Evolutionary conservation across 2,888 invertebrate genomes (phyloP).

Genomic region (Amphipoea lucens): DNA sequence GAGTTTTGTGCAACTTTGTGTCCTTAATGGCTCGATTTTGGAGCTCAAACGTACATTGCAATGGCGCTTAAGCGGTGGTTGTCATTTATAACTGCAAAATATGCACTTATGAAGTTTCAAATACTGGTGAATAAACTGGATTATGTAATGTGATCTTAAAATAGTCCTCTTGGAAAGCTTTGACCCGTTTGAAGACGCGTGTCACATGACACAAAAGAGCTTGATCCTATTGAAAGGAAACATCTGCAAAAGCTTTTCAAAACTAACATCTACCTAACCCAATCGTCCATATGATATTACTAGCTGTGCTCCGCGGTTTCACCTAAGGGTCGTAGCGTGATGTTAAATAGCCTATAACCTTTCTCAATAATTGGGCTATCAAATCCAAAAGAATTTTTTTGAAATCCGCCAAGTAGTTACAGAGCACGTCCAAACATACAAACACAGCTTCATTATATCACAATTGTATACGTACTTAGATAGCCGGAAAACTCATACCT

Average conservation of each 20-base stretch:
- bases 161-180: slow-evolving; percentile 9
- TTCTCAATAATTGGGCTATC: no score
- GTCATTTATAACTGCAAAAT: slow-evolving; percentile 39
- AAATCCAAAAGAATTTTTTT: not conserved
- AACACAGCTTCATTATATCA: not conserved
- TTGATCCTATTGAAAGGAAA: not conserved
- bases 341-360: no score
- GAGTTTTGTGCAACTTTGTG: slow-evolving; percentile 60
- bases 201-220: not conserved
- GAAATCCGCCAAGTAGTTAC: not conserved
- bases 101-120: slow-evolving; percentile 19
- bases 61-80: slow-evolving; percentile 38
- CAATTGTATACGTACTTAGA: not conserved
- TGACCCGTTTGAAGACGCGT: slow-evolving; percentile 5
- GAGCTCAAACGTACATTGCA: slow-evolving; percentile 23
- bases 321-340: not conserved
- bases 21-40: slow-evolving; percentile 52
- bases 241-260: not conserved
- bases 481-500: not conserved
- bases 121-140: slow-evolving; percentile 3
- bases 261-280: not conserved
- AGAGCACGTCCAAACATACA: not conserved
- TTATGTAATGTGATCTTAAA: slow-evolving; percentile 26
- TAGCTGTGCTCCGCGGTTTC: not conserved
- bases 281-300: not conserved